Evolutionary conservation across 2,888 invertebrate genomes (phyloP).

Genomic region (Hirtodrosophila trivittata): DNA sequence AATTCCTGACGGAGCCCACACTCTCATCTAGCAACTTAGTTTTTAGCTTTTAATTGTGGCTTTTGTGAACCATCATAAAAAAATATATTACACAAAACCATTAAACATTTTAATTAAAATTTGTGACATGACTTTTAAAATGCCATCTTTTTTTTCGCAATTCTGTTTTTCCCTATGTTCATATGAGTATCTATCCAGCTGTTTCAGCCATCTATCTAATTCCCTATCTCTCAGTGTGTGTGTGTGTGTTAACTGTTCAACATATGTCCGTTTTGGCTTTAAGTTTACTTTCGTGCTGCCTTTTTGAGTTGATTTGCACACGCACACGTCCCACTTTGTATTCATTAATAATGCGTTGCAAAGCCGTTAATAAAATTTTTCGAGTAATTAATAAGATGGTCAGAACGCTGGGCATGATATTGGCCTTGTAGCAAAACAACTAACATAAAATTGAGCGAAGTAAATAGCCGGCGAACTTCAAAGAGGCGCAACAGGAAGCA

Average conservation of each 20-base stretch:
- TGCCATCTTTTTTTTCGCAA: not conserved
- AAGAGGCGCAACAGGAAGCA: conserved; percentile 52
- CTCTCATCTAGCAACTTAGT: no score
- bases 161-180: conserved; percentile 4
- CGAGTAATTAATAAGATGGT: conserved; percentile 60
- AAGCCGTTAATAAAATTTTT: conserved; percentile 49
- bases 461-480: conserved; percentile 55
- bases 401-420: conserved; percentile 4
- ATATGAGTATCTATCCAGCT: no score
- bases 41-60: conserved; percentile 12
- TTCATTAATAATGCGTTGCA: conserved; percentile 36
- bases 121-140: conserved; percentile 22
- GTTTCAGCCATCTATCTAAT: not conserved
- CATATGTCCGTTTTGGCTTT: not conserved
- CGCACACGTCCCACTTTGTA: not conserved
- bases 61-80: conserved; percentile 22
- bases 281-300: conserved; percentile 4
- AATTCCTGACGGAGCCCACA: no score
- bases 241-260: conserved; percentile 7
- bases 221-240: conserved; percentile 4
- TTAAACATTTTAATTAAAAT: conserved; percentile 37
- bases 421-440: no score
- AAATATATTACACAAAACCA: conserved; percentile 19
- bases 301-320: conserved; percentile 2
- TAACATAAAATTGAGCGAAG: no score